phyloP scores from a whole-genome alignment of 2,888 invertebrate species.

The Eremobia ochroleuca region DNA sequence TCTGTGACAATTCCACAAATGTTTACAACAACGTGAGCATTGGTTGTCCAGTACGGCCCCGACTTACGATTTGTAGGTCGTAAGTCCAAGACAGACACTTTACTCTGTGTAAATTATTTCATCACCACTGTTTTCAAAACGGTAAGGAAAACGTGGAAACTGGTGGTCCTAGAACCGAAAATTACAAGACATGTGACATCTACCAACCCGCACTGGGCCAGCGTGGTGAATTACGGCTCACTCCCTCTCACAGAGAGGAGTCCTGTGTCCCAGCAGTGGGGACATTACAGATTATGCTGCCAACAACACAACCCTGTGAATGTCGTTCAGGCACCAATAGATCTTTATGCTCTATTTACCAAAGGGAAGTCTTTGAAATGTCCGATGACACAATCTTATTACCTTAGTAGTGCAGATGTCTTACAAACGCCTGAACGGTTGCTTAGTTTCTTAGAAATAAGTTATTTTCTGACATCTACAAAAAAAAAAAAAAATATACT shows the following conservation, averaged over 20 bases:
- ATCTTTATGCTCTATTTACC: conserved; percentile 2
- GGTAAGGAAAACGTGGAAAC: no score
- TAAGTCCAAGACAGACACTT: not conserved
- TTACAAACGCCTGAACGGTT: conserved; percentile 39
- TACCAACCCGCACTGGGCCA: not conserved
- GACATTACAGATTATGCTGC: not conserved
- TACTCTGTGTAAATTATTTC: not conserved
- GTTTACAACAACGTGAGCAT: not conserved
- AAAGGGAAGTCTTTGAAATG: conserved; percentile 59
- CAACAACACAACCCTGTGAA: no score
- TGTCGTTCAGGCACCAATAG: not conserved
- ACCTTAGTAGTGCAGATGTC: conserved; percentile 31
- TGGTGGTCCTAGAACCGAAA: not conserved
- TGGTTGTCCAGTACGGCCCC: not conserved
- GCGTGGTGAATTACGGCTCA: not conserved
- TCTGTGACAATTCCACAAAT: not conserved
- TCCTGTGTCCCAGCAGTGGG: no score
- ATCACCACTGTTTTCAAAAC: not conserved
- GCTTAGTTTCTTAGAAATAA: conserved; percentile 12
- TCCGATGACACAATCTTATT: conserved; percentile 43
- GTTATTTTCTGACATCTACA: not conserved
- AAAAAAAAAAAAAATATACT: no score
- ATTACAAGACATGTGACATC: not conserved
- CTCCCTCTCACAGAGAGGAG: not conserved
- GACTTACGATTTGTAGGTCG: not conserved